Evolutionary conservation across 2,888 invertebrate species (phyloP).

Genomic region (Lasioglossum vierecki): DNA sequence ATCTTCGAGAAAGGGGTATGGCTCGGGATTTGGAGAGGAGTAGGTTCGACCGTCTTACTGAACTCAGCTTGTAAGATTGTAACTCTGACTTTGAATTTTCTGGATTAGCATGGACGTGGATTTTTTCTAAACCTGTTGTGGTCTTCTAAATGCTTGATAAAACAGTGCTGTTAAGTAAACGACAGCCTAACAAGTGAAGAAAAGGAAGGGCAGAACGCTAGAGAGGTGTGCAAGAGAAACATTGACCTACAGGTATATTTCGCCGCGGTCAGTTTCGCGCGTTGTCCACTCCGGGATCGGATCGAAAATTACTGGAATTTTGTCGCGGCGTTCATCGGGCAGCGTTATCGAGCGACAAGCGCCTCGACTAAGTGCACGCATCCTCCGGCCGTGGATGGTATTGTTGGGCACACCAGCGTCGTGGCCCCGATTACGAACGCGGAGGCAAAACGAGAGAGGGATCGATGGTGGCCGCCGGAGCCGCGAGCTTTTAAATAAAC

Average conservation of each 20-base stretch:
- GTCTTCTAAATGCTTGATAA: neutral
- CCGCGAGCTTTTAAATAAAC: slow-evolving; percentile 68
- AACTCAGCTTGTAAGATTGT: neutral
- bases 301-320: slow-evolving; percentile 8
- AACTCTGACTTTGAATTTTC: neutral
- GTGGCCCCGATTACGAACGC: slow-evolving; percentile 1
- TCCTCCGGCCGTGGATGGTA: slow-evolving; percentile 2
- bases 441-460: neutral
- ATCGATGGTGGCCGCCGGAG: slow-evolving; percentile 15
- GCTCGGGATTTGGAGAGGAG: neutral
- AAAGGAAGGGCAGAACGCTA: neutral
- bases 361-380: slow-evolving; percentile 50
- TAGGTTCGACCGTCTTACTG: neutral
- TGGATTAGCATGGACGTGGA: neutral
- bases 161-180: too few species aligned
- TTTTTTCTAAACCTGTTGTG: neutral
- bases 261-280: neutral
- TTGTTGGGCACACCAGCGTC: neutral
- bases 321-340: slow-evolving; percentile 46
- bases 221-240: neutral
- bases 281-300: neutral
- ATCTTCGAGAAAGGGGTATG: neutral
- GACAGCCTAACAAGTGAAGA: too few species aligned
- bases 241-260: neutral
- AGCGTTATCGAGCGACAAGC: slow-evolving; percentile 69